These are phyloP conservation scores for Ommatoiulus sabulosus DNA, from an alignment of 2,888 invertebrate species.

Conservation along the genomic window DNA sequence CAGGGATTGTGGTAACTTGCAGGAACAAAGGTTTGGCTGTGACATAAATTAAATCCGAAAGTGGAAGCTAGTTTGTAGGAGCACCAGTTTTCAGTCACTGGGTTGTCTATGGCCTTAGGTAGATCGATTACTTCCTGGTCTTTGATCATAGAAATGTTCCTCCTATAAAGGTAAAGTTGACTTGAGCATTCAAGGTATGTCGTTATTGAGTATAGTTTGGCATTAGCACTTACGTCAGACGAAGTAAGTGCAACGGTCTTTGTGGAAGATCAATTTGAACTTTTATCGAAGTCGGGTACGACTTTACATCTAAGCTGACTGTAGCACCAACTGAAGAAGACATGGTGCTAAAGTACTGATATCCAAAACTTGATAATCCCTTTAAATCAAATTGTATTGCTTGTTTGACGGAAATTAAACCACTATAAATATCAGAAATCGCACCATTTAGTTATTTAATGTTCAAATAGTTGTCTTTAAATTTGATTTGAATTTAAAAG, in stretches of 20 bases:
- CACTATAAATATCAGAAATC: background rate
- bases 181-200: background rate
- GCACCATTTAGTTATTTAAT: too few species aligned
- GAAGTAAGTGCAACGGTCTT: background rate
- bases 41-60: constrained; percentile 30
- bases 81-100: constrained; percentile 7
- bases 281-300: background rate
- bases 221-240: background rate
- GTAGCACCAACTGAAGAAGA: background rate
- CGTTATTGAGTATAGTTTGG: background rate
- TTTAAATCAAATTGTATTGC: background rate
- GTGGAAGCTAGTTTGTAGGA: background rate
- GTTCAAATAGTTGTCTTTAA: background rate
- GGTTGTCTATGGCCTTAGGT: background rate
- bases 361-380: background rate
- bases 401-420: background rate
- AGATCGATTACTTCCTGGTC: background rate
- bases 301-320: background rate
- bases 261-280: background rate
- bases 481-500: background rate
- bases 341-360: background rate
- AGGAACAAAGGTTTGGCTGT: background rate
- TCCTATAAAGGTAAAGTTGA: background rate
- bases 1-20: constrained; percentile 13
- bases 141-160: background rate